Evolutionary conservation across 1,140 invertebrate species (phyloP).

Genomic region (Oryctes rhinoceros): DNA sequence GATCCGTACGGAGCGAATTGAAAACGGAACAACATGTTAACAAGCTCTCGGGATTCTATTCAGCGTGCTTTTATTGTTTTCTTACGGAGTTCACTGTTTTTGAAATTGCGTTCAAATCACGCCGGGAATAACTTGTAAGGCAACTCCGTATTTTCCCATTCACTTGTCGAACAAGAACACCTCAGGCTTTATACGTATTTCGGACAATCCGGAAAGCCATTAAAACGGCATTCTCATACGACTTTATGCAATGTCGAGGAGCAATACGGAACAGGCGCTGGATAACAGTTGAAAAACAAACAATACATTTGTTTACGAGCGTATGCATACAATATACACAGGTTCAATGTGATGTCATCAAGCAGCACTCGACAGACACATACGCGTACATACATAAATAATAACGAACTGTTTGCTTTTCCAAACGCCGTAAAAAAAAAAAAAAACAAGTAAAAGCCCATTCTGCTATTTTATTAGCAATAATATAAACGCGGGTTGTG

Average conservation of each 20-base stretch:
- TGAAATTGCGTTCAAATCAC: background rate
- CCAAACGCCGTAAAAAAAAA: background rate
- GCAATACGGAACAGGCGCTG: background rate
- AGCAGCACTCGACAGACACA: background rate
- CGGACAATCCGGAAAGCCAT: background rate
- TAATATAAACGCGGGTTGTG: conserved; percentile 1
- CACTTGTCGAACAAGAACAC: background rate
- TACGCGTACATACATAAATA: background rate
- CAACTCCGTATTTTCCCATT: conserved; percentile 9
- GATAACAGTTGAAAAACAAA: background rate
- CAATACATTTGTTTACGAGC: no score
- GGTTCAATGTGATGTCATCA: no score
- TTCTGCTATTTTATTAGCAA: conserved; percentile 9
- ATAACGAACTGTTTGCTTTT: conserved; percentile 14
- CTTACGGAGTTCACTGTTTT: background rate
- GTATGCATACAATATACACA: background rate
- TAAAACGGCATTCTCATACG: background rate
- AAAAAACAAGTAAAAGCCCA: background rate
- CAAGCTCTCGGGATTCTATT: background rate
- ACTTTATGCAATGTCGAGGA: background rate
- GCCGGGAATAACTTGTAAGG: background rate
- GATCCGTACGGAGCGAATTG: background rate
- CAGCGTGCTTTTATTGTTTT: background rate
- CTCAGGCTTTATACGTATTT: background rate
- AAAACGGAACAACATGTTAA: background rate